Base-by-base conservation (phyloP, 2,113 vertebrate species). In the Donacobius atricapilla region DNA sequence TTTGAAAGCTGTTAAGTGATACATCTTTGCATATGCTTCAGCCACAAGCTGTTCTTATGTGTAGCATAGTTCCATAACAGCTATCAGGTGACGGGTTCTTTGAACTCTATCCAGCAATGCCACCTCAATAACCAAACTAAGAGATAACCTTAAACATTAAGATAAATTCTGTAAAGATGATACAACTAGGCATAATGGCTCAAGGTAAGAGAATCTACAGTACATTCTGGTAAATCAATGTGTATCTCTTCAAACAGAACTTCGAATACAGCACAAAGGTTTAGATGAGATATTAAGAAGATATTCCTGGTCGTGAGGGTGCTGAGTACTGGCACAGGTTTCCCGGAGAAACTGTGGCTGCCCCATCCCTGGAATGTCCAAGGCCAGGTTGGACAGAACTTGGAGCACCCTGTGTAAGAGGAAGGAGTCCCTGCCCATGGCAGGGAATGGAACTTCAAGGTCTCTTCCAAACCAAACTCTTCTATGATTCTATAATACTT, bases 341-440 rank as follows among this genome's bases (percentile, higher is more conserved):
- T 13, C 13, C 24, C 20, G 76, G 6, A 56, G 42, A 1, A 56
- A 18, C 13, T 72, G 42, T 33, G 22, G 11, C 20, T 31, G 15
- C 4, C 3, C 45, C 13, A 50, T 16, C 15, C 18, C 12, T 37
- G 68, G 15, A 1, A 58, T 11, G 44, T 10, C 9, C 33, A 57
- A 39, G 22, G 10, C 2, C 33, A 24, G 22, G 18, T 0, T 81
- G 50, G 17, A 31, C 0, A 0, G 11, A 31, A 2, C 5, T 58
- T 35, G 58, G 31, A 73, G 31, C 10, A 44, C 0, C 8, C 8
- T 50, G 58, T 19, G 4, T 10, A 1, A 24, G 13, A 37, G 31
- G 37, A 23, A 72, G 8, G 3, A n/a, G 19, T 18, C 31, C 25
- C 4, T 42, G 17, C 9, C 25, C 27, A 15, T 11, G 15, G 3